These are phyloP conservation scores for Sebastes iracundus DNA, from an alignment of 2,797 vertebrate genomes.

Conservation along the genomic window DNA sequence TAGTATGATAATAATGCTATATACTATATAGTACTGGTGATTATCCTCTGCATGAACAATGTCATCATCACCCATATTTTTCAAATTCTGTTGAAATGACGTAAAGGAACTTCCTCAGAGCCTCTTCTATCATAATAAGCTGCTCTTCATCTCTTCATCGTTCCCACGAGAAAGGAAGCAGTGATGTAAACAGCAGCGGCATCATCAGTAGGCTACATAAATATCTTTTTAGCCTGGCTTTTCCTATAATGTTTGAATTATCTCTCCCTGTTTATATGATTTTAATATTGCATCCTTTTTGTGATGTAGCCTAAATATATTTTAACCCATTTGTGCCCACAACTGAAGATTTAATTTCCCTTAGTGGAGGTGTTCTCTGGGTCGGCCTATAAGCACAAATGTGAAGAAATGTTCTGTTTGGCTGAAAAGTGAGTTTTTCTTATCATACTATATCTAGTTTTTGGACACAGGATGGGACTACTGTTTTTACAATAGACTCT, in stretches of 20 bases:
- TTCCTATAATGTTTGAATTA: background rate
- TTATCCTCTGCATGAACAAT: background rate
- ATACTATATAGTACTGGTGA: background rate
- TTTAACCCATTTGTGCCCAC: background rate
- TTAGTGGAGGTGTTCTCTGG: no score
- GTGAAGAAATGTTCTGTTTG: fast-evolving
- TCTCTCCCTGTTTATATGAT: background rate
- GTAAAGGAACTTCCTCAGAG: constrained; percentile 32
- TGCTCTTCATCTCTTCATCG: constrained; percentile 13
- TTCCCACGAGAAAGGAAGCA: constrained; percentile 78
- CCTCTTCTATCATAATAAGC: constrained; percentile 35
- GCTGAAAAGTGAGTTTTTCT: no score
- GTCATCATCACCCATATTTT: background rate
- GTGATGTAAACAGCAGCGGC: constrained; percentile 65
- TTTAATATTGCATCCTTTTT: background rate
- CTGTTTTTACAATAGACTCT: no score
- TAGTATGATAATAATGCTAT: no score
- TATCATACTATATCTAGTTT: fast-evolving
- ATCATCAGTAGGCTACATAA: constrained; percentile 4
- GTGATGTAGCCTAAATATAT: background rate
- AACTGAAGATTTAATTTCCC: no score
- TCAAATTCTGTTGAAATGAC: constrained; percentile 31
- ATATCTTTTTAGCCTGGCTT: background rate
- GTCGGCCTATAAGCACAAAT: no score
- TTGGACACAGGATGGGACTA: no score